Evolutionary conservation across 2,113 vertebrate genomes (phyloP).

Genomic region (Addax nasomaculatus): DNA sequence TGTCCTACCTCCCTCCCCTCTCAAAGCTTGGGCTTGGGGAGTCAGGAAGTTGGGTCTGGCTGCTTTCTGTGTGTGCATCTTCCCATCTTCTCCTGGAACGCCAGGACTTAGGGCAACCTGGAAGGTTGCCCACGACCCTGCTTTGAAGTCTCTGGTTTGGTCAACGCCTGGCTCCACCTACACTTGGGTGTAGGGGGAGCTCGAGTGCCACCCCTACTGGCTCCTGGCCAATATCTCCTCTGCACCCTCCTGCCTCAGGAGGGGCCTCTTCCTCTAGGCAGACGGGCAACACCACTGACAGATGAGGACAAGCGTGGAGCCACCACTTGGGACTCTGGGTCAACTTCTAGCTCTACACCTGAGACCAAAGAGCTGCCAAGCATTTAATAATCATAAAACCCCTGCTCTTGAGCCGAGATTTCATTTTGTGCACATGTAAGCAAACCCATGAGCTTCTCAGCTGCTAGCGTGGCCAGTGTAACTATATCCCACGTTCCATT

Average conservation of each 20-base stretch:
- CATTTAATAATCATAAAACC: not conserved
- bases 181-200: rapidly evolving
- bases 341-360: not conserved
- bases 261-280: not conserved
- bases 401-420: not conserved
- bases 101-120: rapidly evolving
- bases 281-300: rapidly evolving
- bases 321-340: not conserved
- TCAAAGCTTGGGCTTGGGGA: not conserved
- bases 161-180: not conserved
- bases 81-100: not conserved
- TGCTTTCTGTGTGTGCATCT: rapidly evolving
- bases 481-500: slow-evolving; percentile 73
- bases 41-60: not conserved
- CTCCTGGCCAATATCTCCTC: not conserved
- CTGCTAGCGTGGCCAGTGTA: slow-evolving; percentile 69
- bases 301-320: too few species aligned
- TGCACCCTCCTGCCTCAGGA: not conserved
- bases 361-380: not conserved
- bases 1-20: not conserved
- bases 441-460: slow-evolving; percentile 19
- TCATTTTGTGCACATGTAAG: slow-evolving; percentile 1
- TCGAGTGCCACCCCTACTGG: rapidly evolving
- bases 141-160: not conserved
- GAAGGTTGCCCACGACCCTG: too few species aligned